Evolutionary conservation across 1,140 invertebrate genomes (phyloP).

Genomic region (Danaus melanippus): DNA sequence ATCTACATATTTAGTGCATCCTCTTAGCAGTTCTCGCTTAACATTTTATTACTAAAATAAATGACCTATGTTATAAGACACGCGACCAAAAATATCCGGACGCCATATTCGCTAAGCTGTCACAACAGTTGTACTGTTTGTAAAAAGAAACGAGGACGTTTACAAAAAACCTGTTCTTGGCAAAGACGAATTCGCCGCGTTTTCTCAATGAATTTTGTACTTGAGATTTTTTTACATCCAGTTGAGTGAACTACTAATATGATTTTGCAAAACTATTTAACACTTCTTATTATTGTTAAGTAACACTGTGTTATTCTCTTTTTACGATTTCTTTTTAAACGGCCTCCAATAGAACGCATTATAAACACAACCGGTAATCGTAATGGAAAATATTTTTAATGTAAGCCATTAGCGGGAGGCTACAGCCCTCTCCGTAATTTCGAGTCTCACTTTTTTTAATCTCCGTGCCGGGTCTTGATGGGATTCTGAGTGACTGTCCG

Average conservation of each 20-base stretch:
- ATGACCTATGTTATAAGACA: too few species aligned
- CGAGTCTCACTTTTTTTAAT: slow-evolving; percentile 56
- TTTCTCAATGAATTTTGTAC: slow-evolving; percentile 43
- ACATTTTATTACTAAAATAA: too few species aligned
- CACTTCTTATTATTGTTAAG: too few species aligned
- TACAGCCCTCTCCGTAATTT: slow-evolving; percentile 62
- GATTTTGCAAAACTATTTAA: too few species aligned
- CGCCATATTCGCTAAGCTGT: slow-evolving; percentile 36
- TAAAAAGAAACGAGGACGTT: slow-evolving; percentile 50
- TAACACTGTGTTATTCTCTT: too few species aligned
- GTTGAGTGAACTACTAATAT: slow-evolving; percentile 26
- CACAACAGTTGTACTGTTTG: slow-evolving; percentile 47
- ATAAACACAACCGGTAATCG: slow-evolving; percentile 37
- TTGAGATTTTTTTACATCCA: slow-evolving; percentile 29
- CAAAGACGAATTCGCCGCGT: slow-evolving; percentile 27
- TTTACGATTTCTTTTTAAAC: too few species aligned
- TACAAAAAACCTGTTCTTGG: slow-evolving; percentile 44
- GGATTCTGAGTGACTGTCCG: slow-evolving; percentile 66
- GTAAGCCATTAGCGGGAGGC: slow-evolving; percentile 59
- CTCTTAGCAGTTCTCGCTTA: too few species aligned
- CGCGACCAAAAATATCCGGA: slow-evolving; percentile 6
- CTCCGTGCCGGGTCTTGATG: slow-evolving; percentile 49
- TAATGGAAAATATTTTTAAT: slow-evolving; percentile 69
- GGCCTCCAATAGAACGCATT: slow-evolving; percentile 39
- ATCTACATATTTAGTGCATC: too few species aligned